phyloP scores from a whole-genome alignment of 2,888 invertebrate genomes.

The Norana najaformis region DNA sequence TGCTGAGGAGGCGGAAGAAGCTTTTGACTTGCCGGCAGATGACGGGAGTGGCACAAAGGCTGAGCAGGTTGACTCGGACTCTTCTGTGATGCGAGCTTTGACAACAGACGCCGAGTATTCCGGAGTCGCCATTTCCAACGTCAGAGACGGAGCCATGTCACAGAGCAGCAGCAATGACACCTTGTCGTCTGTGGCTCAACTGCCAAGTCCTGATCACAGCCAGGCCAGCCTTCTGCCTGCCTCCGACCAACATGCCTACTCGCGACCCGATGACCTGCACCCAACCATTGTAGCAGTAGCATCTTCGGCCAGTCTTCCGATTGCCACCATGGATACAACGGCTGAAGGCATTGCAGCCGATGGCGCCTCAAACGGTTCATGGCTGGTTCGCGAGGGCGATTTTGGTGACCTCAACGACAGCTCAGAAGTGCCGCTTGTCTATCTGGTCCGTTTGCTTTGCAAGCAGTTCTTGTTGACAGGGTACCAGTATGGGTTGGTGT shows the following conservation, averaged over 20 bases:
- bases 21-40: constrained; percentile 25
- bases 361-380: background rate
- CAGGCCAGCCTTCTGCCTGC: constrained; percentile 26
- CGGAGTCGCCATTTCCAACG: constrained; percentile 54
- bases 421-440: constrained; percentile 70
- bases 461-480: constrained; percentile 74
- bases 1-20: constrained; percentile 25
- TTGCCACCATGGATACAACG: constrained; percentile 9
- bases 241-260: constrained; percentile 21
- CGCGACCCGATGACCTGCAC: constrained; percentile 48
- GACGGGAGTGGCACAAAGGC: background rate
- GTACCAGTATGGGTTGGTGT: constrained; percentile 66
- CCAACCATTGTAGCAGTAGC: constrained; percentile 39
- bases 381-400: constrained; percentile 31
- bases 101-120: constrained; percentile 50
- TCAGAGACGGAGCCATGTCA: constrained; percentile 49
- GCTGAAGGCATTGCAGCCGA: background rate
- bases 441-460: constrained; percentile 74
- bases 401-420: constrained; percentile 21
- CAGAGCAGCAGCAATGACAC: constrained; percentile 57
- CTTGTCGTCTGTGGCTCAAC: constrained; percentile 42
- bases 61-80: background rate
- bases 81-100: background rate
- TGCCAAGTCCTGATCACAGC: constrained; percentile 3
- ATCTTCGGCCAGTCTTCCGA: constrained; percentile 31